Evolutionary conservation across 2,113 vertebrate genomes (phyloP).

Genomic region (Hypomesus transpacificus): DNA sequence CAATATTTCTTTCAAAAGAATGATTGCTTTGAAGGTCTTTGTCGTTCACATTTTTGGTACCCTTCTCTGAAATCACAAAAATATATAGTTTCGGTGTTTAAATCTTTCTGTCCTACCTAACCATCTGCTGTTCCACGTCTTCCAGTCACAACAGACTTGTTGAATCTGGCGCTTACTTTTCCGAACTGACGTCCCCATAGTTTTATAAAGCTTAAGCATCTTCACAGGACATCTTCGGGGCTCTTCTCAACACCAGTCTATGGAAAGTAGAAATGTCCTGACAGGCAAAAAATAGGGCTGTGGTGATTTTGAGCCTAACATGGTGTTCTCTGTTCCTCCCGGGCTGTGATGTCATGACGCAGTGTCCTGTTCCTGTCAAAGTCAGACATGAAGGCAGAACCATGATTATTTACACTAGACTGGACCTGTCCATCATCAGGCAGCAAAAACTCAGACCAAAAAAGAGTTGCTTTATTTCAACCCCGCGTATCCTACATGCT

Average conservation of each 20-base stretch:
- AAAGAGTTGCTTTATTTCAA: conserved; percentile 24
- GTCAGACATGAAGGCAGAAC: not conserved
- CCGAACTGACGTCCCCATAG: not conserved
- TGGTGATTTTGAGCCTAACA: not conserved
- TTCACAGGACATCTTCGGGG: not conserved
- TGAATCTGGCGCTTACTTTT: conserved; percentile 8
- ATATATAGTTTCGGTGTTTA: too few relatives aligned
- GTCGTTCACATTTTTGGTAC: not conserved
- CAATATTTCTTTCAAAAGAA: not conserved
- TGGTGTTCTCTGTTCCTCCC: not conserved
- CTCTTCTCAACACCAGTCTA: not conserved
- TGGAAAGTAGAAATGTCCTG: too few relatives aligned
- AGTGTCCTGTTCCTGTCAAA: not conserved
- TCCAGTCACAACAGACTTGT: conserved; percentile 1
- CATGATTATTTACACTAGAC: conserved; percentile 28
- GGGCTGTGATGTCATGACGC: not conserved
- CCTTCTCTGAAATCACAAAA: too few relatives aligned
- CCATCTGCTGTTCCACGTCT: not conserved
- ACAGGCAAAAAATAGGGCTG: not conserved
- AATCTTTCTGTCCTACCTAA: not conserved
- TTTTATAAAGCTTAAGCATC: conserved; percentile 18
- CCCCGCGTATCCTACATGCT: not conserved
- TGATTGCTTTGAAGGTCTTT: not conserved
- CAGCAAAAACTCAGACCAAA: conserved; percentile 9
- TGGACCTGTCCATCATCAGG: conserved; percentile 22